phyloP scores from a whole-genome alignment of 2,113 vertebrate species.

The Vidua chalybeata region DNA sequence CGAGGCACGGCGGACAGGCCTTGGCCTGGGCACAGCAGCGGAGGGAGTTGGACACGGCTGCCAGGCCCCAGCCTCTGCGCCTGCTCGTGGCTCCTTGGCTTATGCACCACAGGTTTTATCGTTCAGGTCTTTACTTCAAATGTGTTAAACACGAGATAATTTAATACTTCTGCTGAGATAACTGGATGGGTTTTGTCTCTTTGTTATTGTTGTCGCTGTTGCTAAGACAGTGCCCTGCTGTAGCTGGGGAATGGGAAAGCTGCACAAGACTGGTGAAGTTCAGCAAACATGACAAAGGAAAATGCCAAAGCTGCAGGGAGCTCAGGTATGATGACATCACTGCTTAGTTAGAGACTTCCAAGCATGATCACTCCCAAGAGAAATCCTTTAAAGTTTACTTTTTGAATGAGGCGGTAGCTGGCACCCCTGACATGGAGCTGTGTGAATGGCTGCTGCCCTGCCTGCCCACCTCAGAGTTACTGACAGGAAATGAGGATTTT shows the following conservation, averaged over 20 bases:
- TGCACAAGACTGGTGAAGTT: neutral
- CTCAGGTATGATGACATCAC: neutral
- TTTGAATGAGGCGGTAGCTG: neutral
- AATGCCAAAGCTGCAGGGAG: neutral
- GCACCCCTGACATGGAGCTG: neutral
- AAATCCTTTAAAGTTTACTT: neutral
- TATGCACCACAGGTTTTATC: fast-evolving
- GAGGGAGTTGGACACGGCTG: fast-evolving
- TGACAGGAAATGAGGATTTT: neutral
- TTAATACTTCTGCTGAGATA: neutral
- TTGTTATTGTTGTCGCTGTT: neutral
- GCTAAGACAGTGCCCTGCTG: neutral
- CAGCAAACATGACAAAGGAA: neutral
- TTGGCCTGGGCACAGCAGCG: fast-evolving
- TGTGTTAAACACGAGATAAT: neutral
- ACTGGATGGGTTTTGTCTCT: neutral
- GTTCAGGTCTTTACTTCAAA: neutral
- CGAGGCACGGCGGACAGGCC: neutral
- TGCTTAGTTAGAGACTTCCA: neutral
- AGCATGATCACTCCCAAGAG: neutral
- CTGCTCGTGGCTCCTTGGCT: neutral
- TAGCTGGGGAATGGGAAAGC: neutral
- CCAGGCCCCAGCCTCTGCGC: neutral
- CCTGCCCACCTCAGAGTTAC: neutral
- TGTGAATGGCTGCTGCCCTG: neutral